Conservation (phyloP, 1,140 invertebrate genomes). For the Diprion similis region DNA sequence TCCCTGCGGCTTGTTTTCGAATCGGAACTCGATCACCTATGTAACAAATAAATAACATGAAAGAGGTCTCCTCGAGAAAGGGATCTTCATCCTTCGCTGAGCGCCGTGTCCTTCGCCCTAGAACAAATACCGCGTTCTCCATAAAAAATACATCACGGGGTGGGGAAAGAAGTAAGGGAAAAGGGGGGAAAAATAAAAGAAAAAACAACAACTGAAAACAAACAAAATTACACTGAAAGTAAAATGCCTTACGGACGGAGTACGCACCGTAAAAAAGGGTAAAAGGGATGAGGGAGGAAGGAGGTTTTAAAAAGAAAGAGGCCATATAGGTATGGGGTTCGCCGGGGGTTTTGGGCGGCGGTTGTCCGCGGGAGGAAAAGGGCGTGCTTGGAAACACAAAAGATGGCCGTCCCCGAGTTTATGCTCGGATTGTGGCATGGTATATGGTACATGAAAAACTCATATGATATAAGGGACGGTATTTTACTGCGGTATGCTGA, state of each 20-base stretch:
- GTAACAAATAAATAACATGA: too few species aligned
- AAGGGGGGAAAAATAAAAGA: too few species aligned
- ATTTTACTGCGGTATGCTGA: constrained; percentile 39
- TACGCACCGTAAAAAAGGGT: constrained; percentile 5
- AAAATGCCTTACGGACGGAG: neutral
- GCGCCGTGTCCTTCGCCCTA: too few species aligned
- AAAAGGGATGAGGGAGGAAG: neutral
- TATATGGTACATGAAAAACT: constrained; percentile 31
- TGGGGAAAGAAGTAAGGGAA: too few species aligned
- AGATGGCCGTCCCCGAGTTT: constrained; percentile 16
- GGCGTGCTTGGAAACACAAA: constrained; percentile 15
- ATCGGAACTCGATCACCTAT: too few species aligned
- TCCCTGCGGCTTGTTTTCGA: too few species aligned
- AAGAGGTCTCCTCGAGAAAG: too few species aligned
- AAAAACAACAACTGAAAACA: neutral
- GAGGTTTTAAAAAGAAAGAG: neutral
- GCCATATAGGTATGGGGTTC: neutral
- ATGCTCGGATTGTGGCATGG: constrained; percentile 10
- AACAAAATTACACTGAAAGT: neutral
- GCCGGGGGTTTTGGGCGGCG: neutral
- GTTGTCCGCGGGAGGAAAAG: neutral
- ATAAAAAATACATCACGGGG: too few species aligned
- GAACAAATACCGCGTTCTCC: too few species aligned
- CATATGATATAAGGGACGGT: constrained; percentile 44
- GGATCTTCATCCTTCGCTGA: too few species aligned